A percentile compares a stretch with the other conserved stretches of the same genome.
Evolutionary conservation across 2,113 vertebrate species (phyloP).

Genomic region (Ictalurus punctatus): DNA sequence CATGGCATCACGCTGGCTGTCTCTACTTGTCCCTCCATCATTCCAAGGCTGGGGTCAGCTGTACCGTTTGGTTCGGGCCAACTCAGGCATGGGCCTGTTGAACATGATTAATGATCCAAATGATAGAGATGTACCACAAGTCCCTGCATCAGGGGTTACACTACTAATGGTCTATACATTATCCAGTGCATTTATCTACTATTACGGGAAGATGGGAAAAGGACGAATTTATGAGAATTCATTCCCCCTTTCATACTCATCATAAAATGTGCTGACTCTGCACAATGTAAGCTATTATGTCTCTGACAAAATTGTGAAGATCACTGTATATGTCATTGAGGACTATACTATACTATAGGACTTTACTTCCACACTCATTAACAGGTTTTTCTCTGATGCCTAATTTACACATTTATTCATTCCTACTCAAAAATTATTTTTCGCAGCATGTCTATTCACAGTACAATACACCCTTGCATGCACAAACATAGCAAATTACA

Average conservation of each 20-base stretch:
- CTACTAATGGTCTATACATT: slow-evolving; percentile 53
- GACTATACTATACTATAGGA: not conserved
- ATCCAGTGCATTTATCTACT: slow-evolving; percentile 26
- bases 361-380: not conserved
- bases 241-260: not conserved
- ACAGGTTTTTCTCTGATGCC: not conserved
- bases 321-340: not conserved
- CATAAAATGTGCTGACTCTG: slow-evolving; percentile 16
- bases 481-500: slow-evolving; percentile 10
- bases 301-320: not conserved
- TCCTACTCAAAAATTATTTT: no score
- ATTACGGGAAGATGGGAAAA: not conserved
- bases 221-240: slow-evolving; percentile 30
- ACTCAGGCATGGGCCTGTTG: slow-evolving; percentile 19
- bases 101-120: slow-evolving; percentile 46
- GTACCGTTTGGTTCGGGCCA: slow-evolving; percentile 25
- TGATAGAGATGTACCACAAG: slow-evolving; percentile 40
- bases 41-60: slow-evolving; percentile 21
- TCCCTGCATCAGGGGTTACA: slow-evolving; percentile 39
- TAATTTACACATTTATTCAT: not conserved
- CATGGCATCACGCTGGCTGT: slow-evolving; percentile 43
- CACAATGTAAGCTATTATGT: not conserved
- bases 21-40: slow-evolving; percentile 11
- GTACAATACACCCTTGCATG: not conserved
- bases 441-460: not conserved